Conservation (phyloP, 2,113 vertebrate species). For the Eurypyga helias region DNA sequence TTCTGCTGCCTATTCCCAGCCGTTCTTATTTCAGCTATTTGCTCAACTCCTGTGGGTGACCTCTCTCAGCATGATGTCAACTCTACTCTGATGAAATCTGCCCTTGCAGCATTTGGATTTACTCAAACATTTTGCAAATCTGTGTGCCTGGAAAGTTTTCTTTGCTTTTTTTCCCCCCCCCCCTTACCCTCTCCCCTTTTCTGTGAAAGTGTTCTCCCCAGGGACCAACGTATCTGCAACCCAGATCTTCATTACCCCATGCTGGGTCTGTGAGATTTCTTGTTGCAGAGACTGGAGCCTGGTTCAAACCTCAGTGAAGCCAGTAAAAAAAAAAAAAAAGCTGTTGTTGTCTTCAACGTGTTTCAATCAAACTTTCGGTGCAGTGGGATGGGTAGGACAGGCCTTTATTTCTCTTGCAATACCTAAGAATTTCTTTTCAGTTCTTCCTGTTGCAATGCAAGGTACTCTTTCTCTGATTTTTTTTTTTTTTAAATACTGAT, state of each 20-base stretch:
- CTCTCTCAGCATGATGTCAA: constrained; percentile 48
- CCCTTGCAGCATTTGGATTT: constrained; percentile 46
- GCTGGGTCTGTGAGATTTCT: constrained; percentile 22
- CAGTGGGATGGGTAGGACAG: neutral
- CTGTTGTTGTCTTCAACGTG: neutral
- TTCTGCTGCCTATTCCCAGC: constrained; percentile 1
- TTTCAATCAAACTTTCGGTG: neutral
- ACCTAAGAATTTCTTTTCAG: neutral
- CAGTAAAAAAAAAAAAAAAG: neutral
- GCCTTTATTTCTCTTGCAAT: neutral
- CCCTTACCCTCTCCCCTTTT: neutral
- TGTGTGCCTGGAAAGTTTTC: constrained; percentile 52
- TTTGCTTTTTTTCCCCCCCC: neutral
- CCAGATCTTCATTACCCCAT: neutral
- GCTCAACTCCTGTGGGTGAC: constrained; percentile 62
- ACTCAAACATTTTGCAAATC: constrained; percentile 50
- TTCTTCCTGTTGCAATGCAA: neutral
- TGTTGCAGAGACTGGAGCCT: neutral
- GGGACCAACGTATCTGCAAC: constrained; percentile 11
- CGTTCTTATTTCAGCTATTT: neutral
- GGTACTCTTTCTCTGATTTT: constrained; percentile 31
- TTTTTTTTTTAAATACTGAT: neutral
- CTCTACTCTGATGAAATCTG: constrained; percentile 58
- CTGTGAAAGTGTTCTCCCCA: constrained; percentile 2
- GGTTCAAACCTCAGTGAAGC: neutral